Evolutionary conservation across 2,113 vertebrate genomes (phyloP).

Genomic region (Varanus salvator): DNA sequence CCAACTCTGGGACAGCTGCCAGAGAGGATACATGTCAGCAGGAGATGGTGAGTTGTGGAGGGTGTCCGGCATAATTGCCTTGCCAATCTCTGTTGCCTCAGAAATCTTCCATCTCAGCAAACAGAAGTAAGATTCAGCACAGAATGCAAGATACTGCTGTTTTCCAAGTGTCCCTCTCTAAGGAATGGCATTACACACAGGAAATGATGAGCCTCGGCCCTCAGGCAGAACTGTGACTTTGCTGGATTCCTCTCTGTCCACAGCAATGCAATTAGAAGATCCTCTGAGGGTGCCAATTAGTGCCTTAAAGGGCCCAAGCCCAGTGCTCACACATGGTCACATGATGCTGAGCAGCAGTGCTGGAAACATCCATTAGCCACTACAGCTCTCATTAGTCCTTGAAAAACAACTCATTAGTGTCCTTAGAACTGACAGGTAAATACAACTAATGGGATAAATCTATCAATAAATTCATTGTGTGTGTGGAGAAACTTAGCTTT

Average conservation of each 20-base stretch:
- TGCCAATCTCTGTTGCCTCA: not conserved
- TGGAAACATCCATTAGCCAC: slow-evolving; percentile 93
- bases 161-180: not conserved
- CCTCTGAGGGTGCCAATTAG: slow-evolving; percentile 84
- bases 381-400: slow-evolving; percentile 92
- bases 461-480: slow-evolving; percentile 89
- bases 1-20: not conserved
- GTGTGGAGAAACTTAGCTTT: slow-evolving; percentile 83
- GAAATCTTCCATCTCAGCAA: not conserved
- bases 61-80: not conserved
- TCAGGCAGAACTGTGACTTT: slow-evolving; percentile 45
- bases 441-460: slow-evolving; percentile 91
- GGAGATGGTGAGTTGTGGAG: not conserved
- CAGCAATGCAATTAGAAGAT: slow-evolving; percentile 76
- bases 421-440: slow-evolving; percentile 90
- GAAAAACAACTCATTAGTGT: slow-evolving; percentile 94
- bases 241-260: slow-evolving; percentile 74
- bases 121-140: not conserved
- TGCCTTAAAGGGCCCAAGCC: slow-evolving; percentile 70
- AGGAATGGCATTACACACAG: not conserved
- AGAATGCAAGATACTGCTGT: not conserved
- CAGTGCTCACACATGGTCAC: slow-evolving; percentile 71
- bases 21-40: not conserved
- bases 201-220: slow-evolving; percentile 38
- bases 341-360: slow-evolving; percentile 72